Evolutionary conservation across 2,113 vertebrate genomes (phyloP), one percentile per base, ranked within the genome.

Genomic region (Corvus hawaiiensis): DNA sequence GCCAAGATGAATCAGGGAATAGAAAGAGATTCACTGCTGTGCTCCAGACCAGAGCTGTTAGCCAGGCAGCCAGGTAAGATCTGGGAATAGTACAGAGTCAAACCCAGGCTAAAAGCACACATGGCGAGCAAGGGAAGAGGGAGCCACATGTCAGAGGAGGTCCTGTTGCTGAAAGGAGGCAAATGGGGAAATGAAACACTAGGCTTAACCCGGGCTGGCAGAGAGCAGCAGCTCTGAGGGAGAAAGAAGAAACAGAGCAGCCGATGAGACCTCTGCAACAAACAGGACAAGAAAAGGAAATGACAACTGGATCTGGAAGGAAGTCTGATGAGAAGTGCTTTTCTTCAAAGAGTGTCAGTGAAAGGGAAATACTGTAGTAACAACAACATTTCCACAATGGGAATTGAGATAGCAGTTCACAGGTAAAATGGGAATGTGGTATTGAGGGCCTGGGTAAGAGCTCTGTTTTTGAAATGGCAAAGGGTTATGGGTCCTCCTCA

Each of bases 261-360:
- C 32, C 1, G 6, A 77, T 41, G 51, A 95, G 46, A 88, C 39
- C 59, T 61, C 48, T 77, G 52, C 52, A 74, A 62, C 48, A 83
- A 93, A 80, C 4, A 88, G 54, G n/a, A 89, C 69, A 89, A 96
- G 85, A 95, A 92, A 95, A 94, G 76, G 79, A 93, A 95, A 94
- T 63, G 58, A 93, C 66, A 95, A 84, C 68, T 92, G 64, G 68
- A 96, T 71, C 52, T 83, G 85, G 76, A 96, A 94, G 59, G 80
- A 95, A 95, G 92, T 90, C 41, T 86, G 52, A 71, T 21, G 64
- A 97, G 96, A 97, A 97, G 95, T 94, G 87, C 92, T 98, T 98
- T 98, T 98, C 83, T 94, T 90, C 75, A 81, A 89, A 73, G 51
- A 63, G 30, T 7, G 16, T 32, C 33, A 62, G 43, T 46, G 43